These are phyloP conservation scores for Oreohelix idahoensis DNA, from an alignment of 1,140 invertebrate genomes.

Conservation along the genomic window DNA sequence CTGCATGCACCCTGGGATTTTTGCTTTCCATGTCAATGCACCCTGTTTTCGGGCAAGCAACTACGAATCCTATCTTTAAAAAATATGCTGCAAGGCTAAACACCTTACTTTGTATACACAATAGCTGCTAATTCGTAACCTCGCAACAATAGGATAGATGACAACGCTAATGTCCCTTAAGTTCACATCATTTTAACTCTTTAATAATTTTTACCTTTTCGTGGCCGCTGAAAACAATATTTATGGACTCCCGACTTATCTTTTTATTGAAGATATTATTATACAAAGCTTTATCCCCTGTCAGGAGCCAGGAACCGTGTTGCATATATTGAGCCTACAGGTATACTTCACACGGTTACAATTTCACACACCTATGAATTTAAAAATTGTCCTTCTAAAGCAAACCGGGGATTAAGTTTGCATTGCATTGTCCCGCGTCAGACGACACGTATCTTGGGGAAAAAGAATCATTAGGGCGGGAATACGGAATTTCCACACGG, in stretches of 20 bases:
- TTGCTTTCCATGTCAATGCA: not conserved
- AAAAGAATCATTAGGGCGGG: not conserved
- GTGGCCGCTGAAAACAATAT: not conserved
- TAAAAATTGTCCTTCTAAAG: not conserved
- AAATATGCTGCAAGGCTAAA: not conserved
- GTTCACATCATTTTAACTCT: too few relatives aligned
- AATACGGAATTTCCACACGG: not conserved
- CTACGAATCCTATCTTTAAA: not conserved
- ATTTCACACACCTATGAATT: not conserved
- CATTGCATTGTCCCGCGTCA: not conserved
- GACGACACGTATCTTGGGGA: not conserved
- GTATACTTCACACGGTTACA: not conserved
- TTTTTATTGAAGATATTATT: not conserved
- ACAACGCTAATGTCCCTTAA: too few relatives aligned
- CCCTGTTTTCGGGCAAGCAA: not conserved
- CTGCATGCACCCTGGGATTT: not conserved
- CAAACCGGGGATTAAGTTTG: not conserved
- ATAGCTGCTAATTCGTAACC: not conserved
- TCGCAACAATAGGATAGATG: too few relatives aligned
- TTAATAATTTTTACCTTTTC: not conserved
- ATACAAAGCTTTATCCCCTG: not conserved
- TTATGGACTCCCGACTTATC: not conserved
- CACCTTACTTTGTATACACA: not conserved
- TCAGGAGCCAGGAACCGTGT: not conserved
- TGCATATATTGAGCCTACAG: not conserved